Conservation (phyloP, 2,113 vertebrate genomes). For the Lutjanus erythropterus region DNA sequence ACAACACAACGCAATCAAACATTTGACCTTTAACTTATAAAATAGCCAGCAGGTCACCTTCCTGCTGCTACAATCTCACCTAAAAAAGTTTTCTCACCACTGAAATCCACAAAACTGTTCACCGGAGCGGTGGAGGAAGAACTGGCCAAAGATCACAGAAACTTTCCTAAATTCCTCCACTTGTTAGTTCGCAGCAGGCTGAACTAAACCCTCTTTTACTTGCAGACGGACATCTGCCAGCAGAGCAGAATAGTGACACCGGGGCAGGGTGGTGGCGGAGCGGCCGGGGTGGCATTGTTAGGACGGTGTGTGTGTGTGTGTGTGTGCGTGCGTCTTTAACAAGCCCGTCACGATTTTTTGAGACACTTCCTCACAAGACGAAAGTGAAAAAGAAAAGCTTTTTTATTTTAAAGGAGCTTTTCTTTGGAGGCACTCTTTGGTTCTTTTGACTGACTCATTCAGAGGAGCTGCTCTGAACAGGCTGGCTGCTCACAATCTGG, state of each 20-base stretch:
- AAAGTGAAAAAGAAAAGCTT: constrained; percentile 13
- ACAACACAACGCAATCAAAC: not conserved
- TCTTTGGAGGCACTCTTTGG: constrained; percentile 37
- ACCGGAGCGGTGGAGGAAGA: not conserved
- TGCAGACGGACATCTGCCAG: constrained; percentile 32
- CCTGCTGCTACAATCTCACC: not conserved
- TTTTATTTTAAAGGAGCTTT: constrained; percentile 33
- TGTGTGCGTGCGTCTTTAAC: constrained; percentile 59
- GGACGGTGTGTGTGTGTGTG: constrained; percentile 4
- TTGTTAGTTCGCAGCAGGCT: constrained; percentile 38
- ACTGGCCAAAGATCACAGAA: constrained; percentile 22
- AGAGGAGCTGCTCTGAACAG: constrained; percentile 39
- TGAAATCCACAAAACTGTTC: not conserved
- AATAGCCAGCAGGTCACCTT: not conserved
- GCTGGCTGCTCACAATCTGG: constrained; percentile 31
- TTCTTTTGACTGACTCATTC: constrained; percentile 54
- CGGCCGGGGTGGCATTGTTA: constrained; percentile 43
- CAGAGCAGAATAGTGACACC: constrained; percentile 33
- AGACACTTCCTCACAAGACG: constrained; percentile 53
- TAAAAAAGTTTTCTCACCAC: not conserved
- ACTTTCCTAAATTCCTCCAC: constrained; percentile 20
- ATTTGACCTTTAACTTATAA: not conserved
- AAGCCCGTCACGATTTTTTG: constrained; percentile 72
- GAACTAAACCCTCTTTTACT: constrained; percentile 48
- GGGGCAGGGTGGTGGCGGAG: constrained; percentile 21